These are phyloP conservation scores for Diorhabda elongata DNA, from an alignment of 1,140 invertebrate species.

Conservation along the genomic window DNA sequence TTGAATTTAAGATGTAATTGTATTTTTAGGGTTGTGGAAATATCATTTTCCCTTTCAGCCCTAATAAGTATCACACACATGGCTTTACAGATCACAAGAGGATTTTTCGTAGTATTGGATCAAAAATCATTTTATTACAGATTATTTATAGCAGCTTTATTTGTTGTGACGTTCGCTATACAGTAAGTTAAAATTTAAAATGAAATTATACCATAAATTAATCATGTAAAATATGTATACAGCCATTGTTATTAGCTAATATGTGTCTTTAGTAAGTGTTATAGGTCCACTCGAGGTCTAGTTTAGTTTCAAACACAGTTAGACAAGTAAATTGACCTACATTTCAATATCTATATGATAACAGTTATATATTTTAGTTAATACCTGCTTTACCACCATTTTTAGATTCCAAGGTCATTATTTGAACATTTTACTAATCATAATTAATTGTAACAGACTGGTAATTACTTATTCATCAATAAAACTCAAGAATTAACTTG, in stretches of 20 bases:
- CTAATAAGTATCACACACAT: constrained; percentile 23
- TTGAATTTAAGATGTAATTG: not conserved
- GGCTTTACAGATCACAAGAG: constrained; percentile 15
- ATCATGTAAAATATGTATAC: not conserved
- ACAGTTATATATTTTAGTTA: not conserved
- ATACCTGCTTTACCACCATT: no score
- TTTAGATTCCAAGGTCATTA: no score
- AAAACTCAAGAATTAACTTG: no score
- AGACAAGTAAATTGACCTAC: not conserved
- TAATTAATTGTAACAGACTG: no score
- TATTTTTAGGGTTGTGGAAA: constrained; percentile 26
- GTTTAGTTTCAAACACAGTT: not conserved
- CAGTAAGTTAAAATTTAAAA: constrained; percentile 20
- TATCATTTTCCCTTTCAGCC: constrained; percentile 19
- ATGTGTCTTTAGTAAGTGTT: not conserved
- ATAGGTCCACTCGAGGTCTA: not conserved
- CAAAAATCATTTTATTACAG: constrained; percentile 12
- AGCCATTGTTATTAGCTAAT: not conserved
- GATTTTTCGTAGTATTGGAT: constrained; percentile 6
- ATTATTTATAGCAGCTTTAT: constrained; percentile 5
- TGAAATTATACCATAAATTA: not conserved
- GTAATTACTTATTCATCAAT: no score
- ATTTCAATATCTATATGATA: not conserved
- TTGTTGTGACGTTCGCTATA: constrained; percentile 7
- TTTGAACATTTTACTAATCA: no score